Conservation (phyloP, 2,113 vertebrate genomes). For the Poecile atricapillus region DNA sequence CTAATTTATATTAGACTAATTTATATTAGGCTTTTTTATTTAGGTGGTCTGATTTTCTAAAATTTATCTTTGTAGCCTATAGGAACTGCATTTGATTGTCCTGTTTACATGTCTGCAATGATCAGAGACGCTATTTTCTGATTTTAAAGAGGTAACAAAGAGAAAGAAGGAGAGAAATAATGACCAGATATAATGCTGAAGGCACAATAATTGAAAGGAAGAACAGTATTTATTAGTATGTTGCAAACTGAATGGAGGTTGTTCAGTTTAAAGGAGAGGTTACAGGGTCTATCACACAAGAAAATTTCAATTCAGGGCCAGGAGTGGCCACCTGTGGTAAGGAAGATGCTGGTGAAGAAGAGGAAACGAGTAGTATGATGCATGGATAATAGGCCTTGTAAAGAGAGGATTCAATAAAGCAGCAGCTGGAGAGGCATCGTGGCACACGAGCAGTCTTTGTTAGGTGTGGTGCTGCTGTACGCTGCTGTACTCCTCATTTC, state of each 20-base stretch:
- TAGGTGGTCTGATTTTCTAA: not conserved
- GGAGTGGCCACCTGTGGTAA: not conserved
- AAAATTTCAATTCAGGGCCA: slow-evolving; percentile 14
- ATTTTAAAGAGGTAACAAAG: not conserved
- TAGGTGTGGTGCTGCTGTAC: not conserved
- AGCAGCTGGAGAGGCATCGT: not conserved
- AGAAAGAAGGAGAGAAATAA: not conserved
- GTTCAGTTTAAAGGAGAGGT: slow-evolving; percentile 15
- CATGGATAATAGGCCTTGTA: not conserved
- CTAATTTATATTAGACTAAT: not conserved
- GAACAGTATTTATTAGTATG: not conserved
- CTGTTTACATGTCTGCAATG: not conserved
- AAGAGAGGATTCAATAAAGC: not conserved
- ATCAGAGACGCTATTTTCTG: not conserved
- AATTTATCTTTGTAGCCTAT: not conserved
- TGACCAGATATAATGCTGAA: not conserved
- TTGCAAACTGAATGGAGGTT: not conserved
- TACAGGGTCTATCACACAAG: slow-evolving; percentile 17
- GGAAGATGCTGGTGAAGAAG: not conserved
- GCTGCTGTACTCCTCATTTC: not conserved
- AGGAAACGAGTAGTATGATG: not conserved
- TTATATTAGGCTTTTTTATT: not conserved
- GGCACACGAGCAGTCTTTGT: not conserved
- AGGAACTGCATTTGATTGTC: not conserved
- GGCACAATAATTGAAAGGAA: slow-evolving; percentile 13